Base-by-base conservation (phyloP, 2,797 vertebrate genomes). In the Harpagifer antarcticus region DNA sequence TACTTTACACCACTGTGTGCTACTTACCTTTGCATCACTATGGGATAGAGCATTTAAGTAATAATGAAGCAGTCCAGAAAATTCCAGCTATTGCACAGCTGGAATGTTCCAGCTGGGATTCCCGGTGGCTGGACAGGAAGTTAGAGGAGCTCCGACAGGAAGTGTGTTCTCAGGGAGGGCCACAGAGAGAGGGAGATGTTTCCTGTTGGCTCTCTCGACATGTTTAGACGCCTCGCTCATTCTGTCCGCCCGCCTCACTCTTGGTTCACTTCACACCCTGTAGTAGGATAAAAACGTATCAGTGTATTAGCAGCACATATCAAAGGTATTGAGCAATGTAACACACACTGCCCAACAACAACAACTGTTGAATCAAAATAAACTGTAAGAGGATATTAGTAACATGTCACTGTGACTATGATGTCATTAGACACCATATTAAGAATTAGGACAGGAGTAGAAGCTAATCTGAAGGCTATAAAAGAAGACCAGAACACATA, bases 71-170 rank as follows among this genome's bases (percentile, higher is more conserved):
- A 68, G 33, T 40, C 7, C 53, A 69, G 58, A 70, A 70, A 47
- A 83, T 27, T 27, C 23, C 23, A 27, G 63, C 59, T 54, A n/a
- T 74, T 54, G 76, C 84, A 89, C 89, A 89, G 89, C 89, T 92
- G 92, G 92, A 94, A 92, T 92, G 92, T 92, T 93, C 91, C 92
- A 92, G 87, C 91, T 92, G 92, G 91, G 91, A 93, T 91, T 94
- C 91, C 92, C 88, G 64, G 88, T 94, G 89, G 87, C 89, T 91
- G 89, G 79, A 92, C 89, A 94, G 95, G 94, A 95, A 94, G 93
- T 89, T 74, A 79, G 88, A 86, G 80, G 86, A 93, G 90, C 84
- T 83, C 83, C 89, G 90, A 88, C 92, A 94, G 95, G 94, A 95
- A 95, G 90, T 85, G 86, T 88, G 91, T 75, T 86, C 76, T 89